Conservation (phyloP, 2,797 vertebrate species). For the Chanos chanos region DNA sequence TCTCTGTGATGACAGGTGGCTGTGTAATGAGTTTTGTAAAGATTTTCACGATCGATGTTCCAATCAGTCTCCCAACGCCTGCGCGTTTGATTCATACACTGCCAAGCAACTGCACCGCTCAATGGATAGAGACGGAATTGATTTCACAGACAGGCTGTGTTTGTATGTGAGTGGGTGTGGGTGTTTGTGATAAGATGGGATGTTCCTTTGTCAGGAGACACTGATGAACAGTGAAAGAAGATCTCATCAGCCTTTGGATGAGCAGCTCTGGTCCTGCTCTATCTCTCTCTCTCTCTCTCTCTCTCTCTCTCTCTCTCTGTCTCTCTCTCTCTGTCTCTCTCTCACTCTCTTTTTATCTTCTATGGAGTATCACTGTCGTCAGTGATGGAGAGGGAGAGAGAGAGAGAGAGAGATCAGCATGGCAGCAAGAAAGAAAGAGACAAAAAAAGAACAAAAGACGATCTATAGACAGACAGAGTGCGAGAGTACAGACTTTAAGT, state of each 20-base stretch:
- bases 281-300: background rate
- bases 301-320: background rate
- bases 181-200: conserved; percentile 15
- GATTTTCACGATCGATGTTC: conserved; percentile 74
- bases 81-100: conserved; percentile 67
- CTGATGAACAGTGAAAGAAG: conserved; percentile 64
- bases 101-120: conserved; percentile 52
- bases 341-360: background rate
- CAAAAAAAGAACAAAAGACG: background rate
- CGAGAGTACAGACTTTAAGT: too few species aligned
- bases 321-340: background rate
- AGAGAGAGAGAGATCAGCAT: background rate
- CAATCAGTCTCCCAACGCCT: conserved; percentile 63
- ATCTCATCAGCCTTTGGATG: conserved; percentile 25
- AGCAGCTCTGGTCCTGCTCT: background rate
- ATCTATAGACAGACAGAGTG: too few species aligned
- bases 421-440: background rate
- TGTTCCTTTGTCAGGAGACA: conserved; percentile 54
- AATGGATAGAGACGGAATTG: conserved; percentile 66
- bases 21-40: conserved; percentile 74
- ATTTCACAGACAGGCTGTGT: conserved; percentile 50
- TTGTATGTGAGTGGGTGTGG: conserved; percentile 11
- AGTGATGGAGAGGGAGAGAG: background rate
- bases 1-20: conserved; percentile 59
- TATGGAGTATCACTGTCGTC: background rate